Evolutionary conservation across 2,797 vertebrate species (phyloP).

Genomic region (Zalophus californianus): DNA sequence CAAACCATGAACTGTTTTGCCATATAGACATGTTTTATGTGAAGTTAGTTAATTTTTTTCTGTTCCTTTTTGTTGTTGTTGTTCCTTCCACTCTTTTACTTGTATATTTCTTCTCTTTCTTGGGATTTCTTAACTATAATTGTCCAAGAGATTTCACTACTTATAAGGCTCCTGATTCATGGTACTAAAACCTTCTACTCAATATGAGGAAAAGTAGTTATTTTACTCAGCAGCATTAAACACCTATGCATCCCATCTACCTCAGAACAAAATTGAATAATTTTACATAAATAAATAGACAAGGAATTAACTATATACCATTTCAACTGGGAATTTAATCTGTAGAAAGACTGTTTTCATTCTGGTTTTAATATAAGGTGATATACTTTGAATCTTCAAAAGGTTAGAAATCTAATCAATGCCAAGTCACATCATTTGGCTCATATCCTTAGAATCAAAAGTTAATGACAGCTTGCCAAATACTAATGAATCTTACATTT

Average conservation of each 20-base stretch:
- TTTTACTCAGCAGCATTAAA: conserved; percentile 11
- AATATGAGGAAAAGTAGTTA: background rate
- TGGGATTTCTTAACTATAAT: background rate
- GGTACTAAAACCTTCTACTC: background rate
- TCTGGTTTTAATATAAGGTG: background rate
- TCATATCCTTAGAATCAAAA: background rate
- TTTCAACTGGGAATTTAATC: conserved; percentile 8
- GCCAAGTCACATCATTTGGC: background rate
- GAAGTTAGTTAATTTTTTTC: background rate
- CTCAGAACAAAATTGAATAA: background rate
- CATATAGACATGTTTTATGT: background rate
- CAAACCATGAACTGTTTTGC: background rate
- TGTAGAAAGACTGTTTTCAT: background rate
- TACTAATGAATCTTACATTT: background rate
- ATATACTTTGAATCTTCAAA: background rate
- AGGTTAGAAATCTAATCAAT: background rate
- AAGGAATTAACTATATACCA: background rate
- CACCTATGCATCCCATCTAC: background rate
- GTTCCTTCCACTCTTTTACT: background rate
- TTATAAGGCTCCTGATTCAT: background rate
- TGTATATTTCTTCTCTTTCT: background rate
- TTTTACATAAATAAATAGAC: background rate
- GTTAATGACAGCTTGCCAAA: background rate
- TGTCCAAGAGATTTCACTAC: background rate
- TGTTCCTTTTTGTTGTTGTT: background rate